Percentiles rank a stretch among this genome's conserved stretches.
Evolutionary conservation across 1,140 invertebrate genomes (phyloP).

Genomic region (Varroa destructor): DNA sequence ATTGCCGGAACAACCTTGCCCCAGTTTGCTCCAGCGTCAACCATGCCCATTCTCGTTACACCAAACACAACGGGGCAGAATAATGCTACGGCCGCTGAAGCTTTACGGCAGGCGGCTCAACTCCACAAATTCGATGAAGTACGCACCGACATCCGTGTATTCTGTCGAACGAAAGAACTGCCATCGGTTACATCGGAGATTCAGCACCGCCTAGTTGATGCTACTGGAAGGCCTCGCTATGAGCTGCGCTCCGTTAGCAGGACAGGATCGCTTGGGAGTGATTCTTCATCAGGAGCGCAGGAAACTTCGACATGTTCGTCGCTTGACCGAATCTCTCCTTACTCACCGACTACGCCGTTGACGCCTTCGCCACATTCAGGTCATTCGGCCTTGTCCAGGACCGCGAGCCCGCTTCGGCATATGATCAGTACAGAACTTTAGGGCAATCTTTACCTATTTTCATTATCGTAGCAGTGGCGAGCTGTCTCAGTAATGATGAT

Average conservation of each 20-base stretch:
- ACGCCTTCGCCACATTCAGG: too few species aligned
- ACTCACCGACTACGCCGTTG: too few species aligned
- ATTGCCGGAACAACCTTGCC: too few species aligned
- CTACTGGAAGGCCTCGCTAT: conserved; percentile 3
- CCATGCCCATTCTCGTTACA: too few species aligned
- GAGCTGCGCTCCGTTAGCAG: conserved; percentile 25
- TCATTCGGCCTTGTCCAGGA: neutral
- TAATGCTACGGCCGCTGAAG: neutral
- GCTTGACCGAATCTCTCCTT: conserved; percentile 1
- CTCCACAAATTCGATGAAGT: conserved; percentile 19
- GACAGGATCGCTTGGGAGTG: conserved; percentile 15
- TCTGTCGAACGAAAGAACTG: conserved; percentile 23
- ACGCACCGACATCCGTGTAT: conserved; percentile 24
- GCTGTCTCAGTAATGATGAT: too few species aligned
- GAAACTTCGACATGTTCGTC: conserved; percentile 18
- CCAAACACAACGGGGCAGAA: neutral
- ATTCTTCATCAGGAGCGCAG: conserved; percentile 7
- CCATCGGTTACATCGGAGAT: conserved; percentile 10
- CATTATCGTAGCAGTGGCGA: too few species aligned
- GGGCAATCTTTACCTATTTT: too few species aligned
- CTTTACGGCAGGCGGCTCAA: neutral
- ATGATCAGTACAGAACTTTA: conserved; percentile 22
- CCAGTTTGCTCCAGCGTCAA: too few species aligned
- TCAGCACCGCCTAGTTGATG: neutral
- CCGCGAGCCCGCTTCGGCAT: neutral